Base-by-base conservation (phyloP, 2,888 invertebrate species). In the Eupsilia transversa region DNA sequence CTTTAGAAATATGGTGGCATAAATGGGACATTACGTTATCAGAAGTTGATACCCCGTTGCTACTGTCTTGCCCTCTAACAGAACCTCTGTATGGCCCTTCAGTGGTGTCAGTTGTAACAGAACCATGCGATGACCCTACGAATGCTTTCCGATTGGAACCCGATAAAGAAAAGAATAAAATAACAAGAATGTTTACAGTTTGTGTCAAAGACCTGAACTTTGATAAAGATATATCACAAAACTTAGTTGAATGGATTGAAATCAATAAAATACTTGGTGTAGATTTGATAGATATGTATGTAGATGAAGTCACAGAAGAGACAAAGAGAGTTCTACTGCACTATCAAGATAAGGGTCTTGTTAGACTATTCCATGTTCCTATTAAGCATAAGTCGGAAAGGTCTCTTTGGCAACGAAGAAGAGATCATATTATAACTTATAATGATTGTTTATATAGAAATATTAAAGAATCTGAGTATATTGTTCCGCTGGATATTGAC, bases 391-490 rank as follows among this genome's bases (percentile, higher is more conserved):
- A 93, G 76, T 86, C 89, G 56, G 87, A 91, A 43, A 91, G 94
- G 87, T 91, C 93, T 78, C 89, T 96, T 52, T 98, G 98, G 97
- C 98, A 98, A 90, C 90, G 95, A 57, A 97, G 98, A 88, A 96
- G 98, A 86, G 97, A 98, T 93, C 98, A 98, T 90, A 94, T 98
- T 49, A 96, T 98, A 80, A 97, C 98, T 0, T 98, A 98, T 92
- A 98, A 98, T 91, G 98, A 98, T 91, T 98, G 98, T 90, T 96
- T 98, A 77, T 98, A 98, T 91, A 97, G 97, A 90, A 98, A 98
- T 93, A 93, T 98, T 69, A 94, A 96, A 86, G 95, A 95, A 82
- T 97, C 97, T 56, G 96, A 97, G 86, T 98, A 96, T 90, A 94
- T 98, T 30, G 94, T 98, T 43, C 97, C 98, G 17, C 93, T 98